phyloP scores from a whole-genome alignment of 2,113 vertebrate species.

The Pelmatolapia mariae region DNA sequence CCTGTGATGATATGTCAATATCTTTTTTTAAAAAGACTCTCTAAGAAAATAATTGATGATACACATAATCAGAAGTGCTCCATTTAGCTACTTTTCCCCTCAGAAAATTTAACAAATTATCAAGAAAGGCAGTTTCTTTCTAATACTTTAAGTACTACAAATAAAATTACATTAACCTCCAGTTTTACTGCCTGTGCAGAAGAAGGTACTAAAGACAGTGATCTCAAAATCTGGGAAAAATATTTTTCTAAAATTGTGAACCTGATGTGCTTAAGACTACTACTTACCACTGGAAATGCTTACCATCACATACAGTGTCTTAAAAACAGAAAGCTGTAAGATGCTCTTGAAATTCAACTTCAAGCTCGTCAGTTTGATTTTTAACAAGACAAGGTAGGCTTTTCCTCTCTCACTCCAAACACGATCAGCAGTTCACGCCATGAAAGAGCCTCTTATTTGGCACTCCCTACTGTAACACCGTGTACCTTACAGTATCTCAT shows the following conservation, averaged over 20 bases:
- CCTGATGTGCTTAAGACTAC: neutral
- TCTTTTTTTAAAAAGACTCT: neutral
- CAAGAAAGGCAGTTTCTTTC: neutral
- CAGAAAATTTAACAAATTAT: neutral
- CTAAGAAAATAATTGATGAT: neutral
- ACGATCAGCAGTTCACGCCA: conserved; percentile 44
- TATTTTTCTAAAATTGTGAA: neutral
- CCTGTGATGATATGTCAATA: neutral
- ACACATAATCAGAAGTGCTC: neutral
- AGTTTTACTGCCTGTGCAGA: neutral
- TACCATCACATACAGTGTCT: neutral
- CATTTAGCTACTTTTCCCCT: neutral
- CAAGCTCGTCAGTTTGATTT: conserved; percentile 10
- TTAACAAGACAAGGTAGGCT: conserved; percentile 21
- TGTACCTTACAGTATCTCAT: conserved; percentile 50
- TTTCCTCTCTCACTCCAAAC: conserved; percentile 3
- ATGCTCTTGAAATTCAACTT: neutral
- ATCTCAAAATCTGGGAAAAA: neutral
- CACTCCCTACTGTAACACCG: conserved; percentile 40
- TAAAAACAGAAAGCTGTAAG: neutral
- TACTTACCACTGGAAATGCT: neutral
- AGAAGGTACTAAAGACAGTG: neutral
- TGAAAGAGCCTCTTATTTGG: conserved; percentile 27
- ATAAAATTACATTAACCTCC: neutral
- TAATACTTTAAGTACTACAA: neutral